phyloP scores from a whole-genome alignment of 2,113 vertebrate genomes.

The Gasterosteus aculeatus region DNA sequence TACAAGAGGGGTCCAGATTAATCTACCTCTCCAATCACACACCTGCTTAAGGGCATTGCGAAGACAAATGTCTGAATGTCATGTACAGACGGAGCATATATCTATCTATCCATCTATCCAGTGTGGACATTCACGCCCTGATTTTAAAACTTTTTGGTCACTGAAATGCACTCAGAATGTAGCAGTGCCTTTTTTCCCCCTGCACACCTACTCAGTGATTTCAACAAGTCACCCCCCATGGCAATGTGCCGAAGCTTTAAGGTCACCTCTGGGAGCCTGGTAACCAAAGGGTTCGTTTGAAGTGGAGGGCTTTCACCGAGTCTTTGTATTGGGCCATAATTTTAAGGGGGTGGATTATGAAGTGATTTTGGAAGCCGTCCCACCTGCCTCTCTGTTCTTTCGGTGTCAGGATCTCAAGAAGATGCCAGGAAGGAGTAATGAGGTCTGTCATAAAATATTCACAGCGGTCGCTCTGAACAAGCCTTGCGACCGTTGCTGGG shows the following conservation, averaged over 20 bases:
- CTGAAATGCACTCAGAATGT: not conserved
- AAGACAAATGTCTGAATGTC: not conserved
- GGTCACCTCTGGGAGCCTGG: constrained; percentile 24
- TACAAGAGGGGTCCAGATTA: not conserved
- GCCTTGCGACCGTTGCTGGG: constrained; percentile 58
- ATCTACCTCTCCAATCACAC: not conserved
- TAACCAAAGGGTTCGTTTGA: constrained; percentile 21
- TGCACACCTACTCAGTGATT: not conserved
- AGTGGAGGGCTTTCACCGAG: constrained; percentile 11
- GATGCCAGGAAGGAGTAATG: constrained; percentile 56
- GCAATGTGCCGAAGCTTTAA: constrained; percentile 25
- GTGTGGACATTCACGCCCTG: not conserved
- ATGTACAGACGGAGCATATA: not conserved
- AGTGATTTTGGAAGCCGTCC: constrained; percentile 33
- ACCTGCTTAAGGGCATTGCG: not conserved
- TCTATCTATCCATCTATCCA: not conserved
- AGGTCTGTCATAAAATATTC: constrained; percentile 73
- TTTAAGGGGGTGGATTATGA: constrained; percentile 35
- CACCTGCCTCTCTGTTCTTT: constrained; percentile 26
- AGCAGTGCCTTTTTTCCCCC: not conserved
- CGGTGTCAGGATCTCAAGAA: constrained; percentile 28
- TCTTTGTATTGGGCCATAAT: constrained; percentile 16
- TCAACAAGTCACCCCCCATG: not conserved
- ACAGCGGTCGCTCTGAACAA: constrained; percentile 44
- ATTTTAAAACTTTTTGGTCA: not conserved